phyloP scores from a whole-genome alignment of 1,140 invertebrate species.

The Sesamia nonagrioides region DNA sequence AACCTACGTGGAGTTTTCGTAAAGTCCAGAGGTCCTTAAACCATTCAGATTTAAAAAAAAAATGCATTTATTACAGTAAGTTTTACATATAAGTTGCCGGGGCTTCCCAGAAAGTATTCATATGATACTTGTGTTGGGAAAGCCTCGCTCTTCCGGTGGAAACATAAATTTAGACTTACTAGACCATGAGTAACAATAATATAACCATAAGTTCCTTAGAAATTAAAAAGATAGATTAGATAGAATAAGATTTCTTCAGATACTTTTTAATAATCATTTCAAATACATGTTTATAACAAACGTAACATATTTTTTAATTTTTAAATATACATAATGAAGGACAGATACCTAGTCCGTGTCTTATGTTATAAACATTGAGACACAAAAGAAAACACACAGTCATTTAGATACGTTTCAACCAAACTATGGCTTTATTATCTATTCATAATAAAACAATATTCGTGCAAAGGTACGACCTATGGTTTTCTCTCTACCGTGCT shows the following conservation, averaged over 20 bases:
- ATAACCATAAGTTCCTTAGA: no score
- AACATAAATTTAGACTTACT: no score
- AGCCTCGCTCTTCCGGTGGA: no score
- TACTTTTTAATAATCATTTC: background rate
- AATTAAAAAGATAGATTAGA: no score
- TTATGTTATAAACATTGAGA: slow-evolving; percentile 32
- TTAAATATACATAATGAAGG: background rate
- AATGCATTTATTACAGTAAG: no score
- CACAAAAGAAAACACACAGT: slow-evolving; percentile 27
- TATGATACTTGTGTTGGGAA: no score
- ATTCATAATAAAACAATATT: slow-evolving; percentile 11
- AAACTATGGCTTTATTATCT: slow-evolving; percentile 40
- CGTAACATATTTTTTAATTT: slow-evolving; percentile 1
- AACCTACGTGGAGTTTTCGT: no score
- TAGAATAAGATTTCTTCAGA: background rate
- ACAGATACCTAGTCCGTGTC: slow-evolving; percentile 31
- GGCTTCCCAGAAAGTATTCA: no score
- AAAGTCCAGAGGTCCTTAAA: background rate
- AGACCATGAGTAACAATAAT: no score
- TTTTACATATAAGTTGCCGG: no score
- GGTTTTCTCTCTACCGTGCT: slow-evolving; percentile 5
- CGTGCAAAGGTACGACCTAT: slow-evolving; percentile 7
- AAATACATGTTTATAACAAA: background rate
- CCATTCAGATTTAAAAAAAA: no score
- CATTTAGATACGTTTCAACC: slow-evolving; percentile 30